Conservation (phyloP, 2,888 invertebrate genomes). For the Epinotia brunnichana region DNA sequence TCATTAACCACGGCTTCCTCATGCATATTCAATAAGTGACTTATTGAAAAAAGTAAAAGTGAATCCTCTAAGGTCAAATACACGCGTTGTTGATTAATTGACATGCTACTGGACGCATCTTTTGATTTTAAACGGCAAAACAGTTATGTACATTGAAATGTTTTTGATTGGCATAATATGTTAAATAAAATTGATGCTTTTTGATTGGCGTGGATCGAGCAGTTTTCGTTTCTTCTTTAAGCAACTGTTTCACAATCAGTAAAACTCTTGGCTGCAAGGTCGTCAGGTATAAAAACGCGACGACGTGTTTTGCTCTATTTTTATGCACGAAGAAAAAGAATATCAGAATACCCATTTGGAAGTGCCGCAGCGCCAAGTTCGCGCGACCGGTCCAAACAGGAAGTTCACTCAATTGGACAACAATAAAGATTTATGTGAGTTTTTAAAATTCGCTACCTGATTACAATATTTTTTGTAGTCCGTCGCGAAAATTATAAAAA, state of each 20-base stretch:
- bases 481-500: slow-evolving; percentile 45
- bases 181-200: slow-evolving; percentile 26
- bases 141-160: slow-evolving; percentile 16
- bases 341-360: slow-evolving; percentile 80
- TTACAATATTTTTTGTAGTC: slow-evolving; percentile 47
- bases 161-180: background rate
- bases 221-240: slow-evolving; percentile 65
- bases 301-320: slow-evolving; percentile 79
- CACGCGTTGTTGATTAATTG: slow-evolving; percentile 64
- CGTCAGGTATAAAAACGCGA: slow-evolving; percentile 71
- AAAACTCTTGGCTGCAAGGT: slow-evolving; percentile 79
- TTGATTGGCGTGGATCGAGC: slow-evolving; percentile 24
- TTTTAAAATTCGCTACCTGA: slow-evolving; percentile 59
- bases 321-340: slow-evolving; percentile 77
- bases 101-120: slow-evolving; percentile 59
- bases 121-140: slow-evolving; percentile 60
- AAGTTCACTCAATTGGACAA: slow-evolving; percentile 77
- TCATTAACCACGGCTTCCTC: slow-evolving; percentile 64
- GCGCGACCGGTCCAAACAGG: slow-evolving; percentile 77
- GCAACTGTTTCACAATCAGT: slow-evolving; percentile 76
- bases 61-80: slow-evolving; percentile 65
- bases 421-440: slow-evolving; percentile 78
- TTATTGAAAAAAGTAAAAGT: slow-evolving; percentile 81
- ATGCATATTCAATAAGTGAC: slow-evolving; percentile 72
- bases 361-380: slow-evolving; percentile 62